Conservation (phyloP, 1,140 invertebrate species). For the Neodiprion fabricii region DNA sequence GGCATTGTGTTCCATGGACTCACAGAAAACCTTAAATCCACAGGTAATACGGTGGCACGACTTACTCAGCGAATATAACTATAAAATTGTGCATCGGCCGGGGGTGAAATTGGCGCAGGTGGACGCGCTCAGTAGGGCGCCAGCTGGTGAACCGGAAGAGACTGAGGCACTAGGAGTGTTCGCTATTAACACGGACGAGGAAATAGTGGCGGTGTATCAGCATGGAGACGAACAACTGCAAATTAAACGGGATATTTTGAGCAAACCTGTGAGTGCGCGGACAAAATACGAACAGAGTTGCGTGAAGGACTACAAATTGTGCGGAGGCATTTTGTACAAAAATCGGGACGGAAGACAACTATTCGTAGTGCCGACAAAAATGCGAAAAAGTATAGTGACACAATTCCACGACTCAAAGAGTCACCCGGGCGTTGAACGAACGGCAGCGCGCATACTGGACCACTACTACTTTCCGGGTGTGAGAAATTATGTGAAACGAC, state of each 20-base stretch:
- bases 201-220: slow-evolving; percentile 13
- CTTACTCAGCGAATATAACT: slow-evolving; percentile 40
- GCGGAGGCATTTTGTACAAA: slow-evolving; percentile 15
- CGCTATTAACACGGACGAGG: neutral
- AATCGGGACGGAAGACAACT: neutral
- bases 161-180: neutral
- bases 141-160: neutral
- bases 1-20: neutral
- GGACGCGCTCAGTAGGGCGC: neutral
- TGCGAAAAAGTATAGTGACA: slow-evolving; percentile 17
- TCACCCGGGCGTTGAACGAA: slow-evolving; percentile 26
- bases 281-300: neutral
- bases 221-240: neutral
- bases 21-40: slow-evolving; percentile 12
- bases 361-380: slow-evolving; percentile 16
- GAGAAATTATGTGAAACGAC: slow-evolving; percentile 21
- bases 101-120: slow-evolving; percentile 36
- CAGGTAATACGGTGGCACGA: slow-evolving; percentile 38
- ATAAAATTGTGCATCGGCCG: slow-evolving; percentile 32
- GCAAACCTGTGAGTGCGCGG: neutral
- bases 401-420: slow-evolving; percentile 15
- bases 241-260: neutral
- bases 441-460: slow-evolving; percentile 19
- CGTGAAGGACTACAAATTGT: neutral
- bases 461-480: slow-evolving; percentile 30